Percentiles rank a stretch among this genome's conserved stretches.
Conservation (phyloP, 2,797 vertebrate genomes). For the Eptatretus atami region DNA sequence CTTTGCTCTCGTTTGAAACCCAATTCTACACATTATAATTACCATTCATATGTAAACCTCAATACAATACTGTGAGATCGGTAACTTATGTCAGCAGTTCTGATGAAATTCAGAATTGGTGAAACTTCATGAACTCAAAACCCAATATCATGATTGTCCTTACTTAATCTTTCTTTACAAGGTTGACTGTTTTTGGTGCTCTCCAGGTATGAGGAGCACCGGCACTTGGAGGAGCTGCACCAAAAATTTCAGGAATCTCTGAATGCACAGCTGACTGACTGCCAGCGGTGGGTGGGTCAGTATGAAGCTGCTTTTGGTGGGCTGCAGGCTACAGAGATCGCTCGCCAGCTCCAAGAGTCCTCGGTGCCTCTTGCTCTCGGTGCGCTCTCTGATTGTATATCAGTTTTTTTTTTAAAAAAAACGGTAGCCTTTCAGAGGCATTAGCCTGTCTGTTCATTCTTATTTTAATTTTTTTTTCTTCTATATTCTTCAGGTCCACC, state of each 20-base stretch:
- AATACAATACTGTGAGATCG: too few relatives aligned
- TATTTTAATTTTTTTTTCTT: not conserved
- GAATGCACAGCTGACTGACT: conserved; percentile 61
- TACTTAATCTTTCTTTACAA: too few relatives aligned
- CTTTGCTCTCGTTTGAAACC: too few relatives aligned
- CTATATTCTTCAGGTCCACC: conserved; percentile 32
- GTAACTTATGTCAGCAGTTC: too few relatives aligned
- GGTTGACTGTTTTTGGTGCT: not conserved
- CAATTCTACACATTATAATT: too few relatives aligned
- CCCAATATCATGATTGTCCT: too few relatives aligned
- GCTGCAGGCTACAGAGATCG: conserved; percentile 70
- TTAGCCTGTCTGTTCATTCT: conserved; percentile 5
- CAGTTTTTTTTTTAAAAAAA: too few relatives aligned
- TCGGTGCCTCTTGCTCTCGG: conserved; percentile 77
- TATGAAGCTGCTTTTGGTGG: conserved; percentile 73
- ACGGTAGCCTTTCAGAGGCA: too few relatives aligned
- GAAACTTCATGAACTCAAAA: too few relatives aligned
- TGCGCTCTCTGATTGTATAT: conserved; percentile 13
- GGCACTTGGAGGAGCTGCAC: conserved; percentile 63
- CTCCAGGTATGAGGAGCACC: conserved; percentile 68
- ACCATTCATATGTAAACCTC: too few relatives aligned
- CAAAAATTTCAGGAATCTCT: conserved; percentile 73
- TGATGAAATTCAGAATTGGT: too few relatives aligned
- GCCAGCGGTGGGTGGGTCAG: conserved; percentile 85
- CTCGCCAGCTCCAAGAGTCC: conserved; percentile 79